A percentile compares a stretch with the other conserved stretches of the same genome.
phyloP scores from a whole-genome alignment of 2,113 vertebrate genomes.

The Hassar affinis region DNA sequence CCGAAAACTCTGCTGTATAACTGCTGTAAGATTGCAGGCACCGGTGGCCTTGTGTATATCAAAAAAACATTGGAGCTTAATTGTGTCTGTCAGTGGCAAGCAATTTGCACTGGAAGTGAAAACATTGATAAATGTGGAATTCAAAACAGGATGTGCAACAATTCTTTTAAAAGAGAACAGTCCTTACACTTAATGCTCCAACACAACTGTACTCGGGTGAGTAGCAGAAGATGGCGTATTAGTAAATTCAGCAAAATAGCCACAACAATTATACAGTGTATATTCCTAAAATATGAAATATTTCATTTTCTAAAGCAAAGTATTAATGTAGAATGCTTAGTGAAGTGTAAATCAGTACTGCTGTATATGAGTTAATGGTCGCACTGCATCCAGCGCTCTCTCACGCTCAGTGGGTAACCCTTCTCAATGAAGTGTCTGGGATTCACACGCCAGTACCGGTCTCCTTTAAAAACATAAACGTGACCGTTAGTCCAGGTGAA shows the following conservation, averaged over 20 bases:
- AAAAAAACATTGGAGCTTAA: background rate
- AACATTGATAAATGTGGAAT: background rate
- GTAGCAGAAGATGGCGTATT: background rate
- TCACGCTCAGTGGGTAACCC: slow-evolving; percentile 68
- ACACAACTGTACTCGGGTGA: background rate
- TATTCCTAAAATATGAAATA: background rate
- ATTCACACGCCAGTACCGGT: slow-evolving; percentile 75
- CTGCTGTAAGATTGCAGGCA: background rate
- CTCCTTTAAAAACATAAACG: slow-evolving; percentile 78
- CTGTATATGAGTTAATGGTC: slow-evolving; percentile 60
- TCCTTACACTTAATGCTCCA: background rate
- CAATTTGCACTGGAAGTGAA: background rate
- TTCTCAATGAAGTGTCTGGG: slow-evolving; percentile 66
- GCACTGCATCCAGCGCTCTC: slow-evolving; percentile 77
- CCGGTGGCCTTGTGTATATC: background rate
- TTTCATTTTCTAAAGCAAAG: background rate
- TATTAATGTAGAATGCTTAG: background rate
- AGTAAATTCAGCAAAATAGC: slow-evolving; percentile 8
- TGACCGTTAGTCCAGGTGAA: slow-evolving; percentile 72
- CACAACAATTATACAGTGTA: background rate
- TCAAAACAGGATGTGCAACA: slow-evolving; percentile 12
- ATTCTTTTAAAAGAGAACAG: background rate
- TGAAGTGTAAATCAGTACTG: background rate
- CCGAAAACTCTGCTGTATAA: too few species aligned
- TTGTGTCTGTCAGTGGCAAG: background rate